These are phyloP conservation scores for Zygothrica quintamaculata DNA, from an alignment of 2,888 invertebrate species.

Conservation along the genomic window DNA sequence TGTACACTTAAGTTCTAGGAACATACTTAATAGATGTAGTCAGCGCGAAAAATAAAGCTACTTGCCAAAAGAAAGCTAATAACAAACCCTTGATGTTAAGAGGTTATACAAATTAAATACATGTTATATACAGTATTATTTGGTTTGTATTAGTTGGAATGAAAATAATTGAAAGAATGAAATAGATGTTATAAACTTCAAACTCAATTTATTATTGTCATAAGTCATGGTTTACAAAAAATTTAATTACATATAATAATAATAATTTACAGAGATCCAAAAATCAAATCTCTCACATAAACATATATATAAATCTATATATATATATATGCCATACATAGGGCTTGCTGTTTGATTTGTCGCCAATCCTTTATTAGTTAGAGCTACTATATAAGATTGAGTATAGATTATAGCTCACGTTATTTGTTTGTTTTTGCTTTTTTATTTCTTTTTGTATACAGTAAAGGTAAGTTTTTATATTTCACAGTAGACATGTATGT, in stretches of 20 bases:
- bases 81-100: conserved; percentile 9
- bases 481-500: conserved; percentile 29
- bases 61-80: neutral
- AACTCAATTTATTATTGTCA: conserved; percentile 68
- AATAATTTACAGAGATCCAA: conserved; percentile 41
- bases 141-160: neutral
- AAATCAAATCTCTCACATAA: conserved; percentile 45
- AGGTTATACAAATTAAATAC: too few species aligned
- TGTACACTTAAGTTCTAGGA: too few species aligned
- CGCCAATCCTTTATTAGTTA: neutral
- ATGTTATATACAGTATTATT: too few species aligned
- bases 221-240: conserved; percentile 65
- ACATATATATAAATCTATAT: conserved; percentile 3
- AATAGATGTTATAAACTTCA: conserved; percentile 64
- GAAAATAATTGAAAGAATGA: conserved; percentile 1
- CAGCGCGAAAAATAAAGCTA: neutral
- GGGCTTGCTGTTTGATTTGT: conserved; percentile 8
- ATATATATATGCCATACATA: conserved; percentile 6
- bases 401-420: too few species aligned
- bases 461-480: conserved; percentile 9
- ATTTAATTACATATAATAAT: conserved; percentile 32
- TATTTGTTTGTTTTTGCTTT: too few species aligned
- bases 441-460: too few species aligned
- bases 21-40: neutral
- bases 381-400: too few species aligned